phyloP scores from a whole-genome alignment of 2,888 invertebrate genomes.

The Ochropacha duplaris region DNA sequence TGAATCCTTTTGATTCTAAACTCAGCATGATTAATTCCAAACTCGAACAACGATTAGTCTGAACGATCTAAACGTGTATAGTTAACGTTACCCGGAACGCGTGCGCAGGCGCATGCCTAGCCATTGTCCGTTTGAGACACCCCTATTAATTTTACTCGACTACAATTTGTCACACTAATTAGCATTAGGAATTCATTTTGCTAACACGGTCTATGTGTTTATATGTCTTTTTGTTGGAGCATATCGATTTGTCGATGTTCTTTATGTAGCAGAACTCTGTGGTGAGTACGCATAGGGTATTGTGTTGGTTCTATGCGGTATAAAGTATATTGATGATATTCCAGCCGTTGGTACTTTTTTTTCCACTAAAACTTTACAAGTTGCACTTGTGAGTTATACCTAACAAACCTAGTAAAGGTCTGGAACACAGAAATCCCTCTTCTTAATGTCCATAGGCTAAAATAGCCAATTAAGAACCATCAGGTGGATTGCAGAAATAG shows the following conservation, averaged over 20 bases:
- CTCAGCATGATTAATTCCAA: neutral
- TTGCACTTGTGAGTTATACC: too few species aligned
- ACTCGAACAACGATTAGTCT: slow-evolving; percentile 6
- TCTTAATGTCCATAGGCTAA: too few species aligned
- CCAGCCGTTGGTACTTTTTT: too few species aligned
- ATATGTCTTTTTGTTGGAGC: slow-evolving; percentile 26
- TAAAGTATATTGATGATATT: too few species aligned
- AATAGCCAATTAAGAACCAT: too few species aligned
- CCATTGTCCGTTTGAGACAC: slow-evolving; percentile 41
- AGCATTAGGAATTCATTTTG: slow-evolving; percentile 48
- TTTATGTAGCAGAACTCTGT: neutral
- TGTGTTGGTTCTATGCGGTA: too few species aligned
- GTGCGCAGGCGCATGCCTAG: slow-evolving; percentile 23
- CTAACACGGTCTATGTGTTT: slow-evolving; percentile 38
- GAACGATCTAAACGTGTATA: slow-evolving; percentile 11
- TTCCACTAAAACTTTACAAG: too few species aligned
- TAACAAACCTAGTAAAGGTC: too few species aligned
- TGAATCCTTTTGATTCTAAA: slow-evolving; percentile 8
- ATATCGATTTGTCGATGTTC: neutral
- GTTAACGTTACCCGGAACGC: neutral
- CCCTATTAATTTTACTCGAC: slow-evolving; percentile 38
- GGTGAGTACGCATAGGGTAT: neutral
- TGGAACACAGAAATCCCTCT: too few species aligned
- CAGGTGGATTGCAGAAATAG: too few species aligned
- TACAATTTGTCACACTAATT: slow-evolving; percentile 52